phyloP scores from a whole-genome alignment of 2,797 vertebrate genomes.

The Gila robusta region DNA sequence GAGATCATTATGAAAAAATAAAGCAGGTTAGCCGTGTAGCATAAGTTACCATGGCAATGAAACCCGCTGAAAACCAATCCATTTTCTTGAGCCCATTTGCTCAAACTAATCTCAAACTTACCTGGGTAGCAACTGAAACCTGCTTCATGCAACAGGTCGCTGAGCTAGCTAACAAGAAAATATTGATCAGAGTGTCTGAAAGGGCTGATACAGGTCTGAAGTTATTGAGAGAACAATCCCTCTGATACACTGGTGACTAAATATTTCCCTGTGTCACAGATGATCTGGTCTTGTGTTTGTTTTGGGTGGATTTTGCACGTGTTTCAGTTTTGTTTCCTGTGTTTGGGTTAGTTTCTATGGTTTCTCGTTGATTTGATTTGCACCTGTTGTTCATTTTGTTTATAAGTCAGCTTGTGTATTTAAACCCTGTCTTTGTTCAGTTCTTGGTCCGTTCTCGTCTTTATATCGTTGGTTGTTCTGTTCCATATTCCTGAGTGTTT shows the following conservation, averaged over 20 bases:
- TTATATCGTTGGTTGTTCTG: not conserved
- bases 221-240: not conserved
- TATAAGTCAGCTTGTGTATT: not conserved
- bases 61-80: too few species aligned
- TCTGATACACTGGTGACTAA: not conserved
- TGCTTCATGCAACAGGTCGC: too few species aligned
- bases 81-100: too few species aligned
- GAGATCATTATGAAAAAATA: too few species aligned
- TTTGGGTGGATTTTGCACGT: not conserved
- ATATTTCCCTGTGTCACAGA: not conserved
- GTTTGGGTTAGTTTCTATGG: not conserved
- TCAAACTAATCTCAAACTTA: too few species aligned
- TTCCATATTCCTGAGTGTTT: not conserved
- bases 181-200: not conserved
- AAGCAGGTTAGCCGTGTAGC: too few species aligned
- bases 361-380: not conserved
- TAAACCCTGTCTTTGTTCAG: not conserved
- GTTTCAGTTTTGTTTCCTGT: not conserved
- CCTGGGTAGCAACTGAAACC: too few species aligned
- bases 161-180: not conserved
- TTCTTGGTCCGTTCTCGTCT: not conserved
- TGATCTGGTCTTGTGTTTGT: not conserved
- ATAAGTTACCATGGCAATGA: too few species aligned
- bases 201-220: not conserved
- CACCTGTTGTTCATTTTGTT: not conserved